phyloP scores from a whole-genome alignment of 2,888 invertebrate genomes.

The Muscina levida region DNA sequence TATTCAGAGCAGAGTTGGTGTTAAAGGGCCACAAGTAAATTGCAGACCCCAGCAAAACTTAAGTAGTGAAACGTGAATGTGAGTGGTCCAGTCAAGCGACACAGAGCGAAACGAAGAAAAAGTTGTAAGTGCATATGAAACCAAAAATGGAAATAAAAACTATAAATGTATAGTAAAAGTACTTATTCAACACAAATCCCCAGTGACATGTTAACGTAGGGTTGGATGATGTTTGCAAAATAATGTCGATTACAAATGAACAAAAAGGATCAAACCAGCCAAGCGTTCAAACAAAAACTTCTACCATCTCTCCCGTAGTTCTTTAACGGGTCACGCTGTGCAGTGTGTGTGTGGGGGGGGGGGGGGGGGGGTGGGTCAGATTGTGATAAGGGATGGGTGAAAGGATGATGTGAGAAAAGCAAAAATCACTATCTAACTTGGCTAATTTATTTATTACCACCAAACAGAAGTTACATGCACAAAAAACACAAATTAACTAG shows the following conservation, averaged over 20 bases:
- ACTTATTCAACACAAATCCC: slow-evolving; percentile 63
- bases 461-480: slow-evolving; percentile 48
- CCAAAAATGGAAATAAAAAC: slow-evolving; percentile 47
- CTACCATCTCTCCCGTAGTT: slow-evolving; percentile 28
- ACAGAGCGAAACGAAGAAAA: slow-evolving; percentile 28
- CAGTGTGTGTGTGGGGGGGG: slow-evolving; percentile 26
- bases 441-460: slow-evolving; percentile 66
- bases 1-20: slow-evolving; percentile 17
- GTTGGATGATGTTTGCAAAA: slow-evolving; percentile 51
- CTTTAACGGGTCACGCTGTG: background rate
- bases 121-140: slow-evolving; percentile 33
- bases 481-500: slow-evolving; percentile 66
- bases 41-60: slow-evolving; percentile 41
- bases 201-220: slow-evolving; percentile 57
- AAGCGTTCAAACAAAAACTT: slow-evolving; percentile 12
- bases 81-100: slow-evolving; percentile 30
- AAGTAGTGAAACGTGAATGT: background rate
- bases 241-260: slow-evolving; percentile 43
- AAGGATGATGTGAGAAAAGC: slow-evolving; percentile 9
- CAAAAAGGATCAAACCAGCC: slow-evolving; percentile 17
- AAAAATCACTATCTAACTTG: slow-evolving; percentile 64
- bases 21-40: slow-evolving; percentile 46
- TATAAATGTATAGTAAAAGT: slow-evolving; percentile 51
- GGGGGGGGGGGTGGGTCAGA: no score
- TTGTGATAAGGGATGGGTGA: background rate